Conservation (phyloP, 1,140 invertebrate species). For the Listronotus oregonensis region DNA sequence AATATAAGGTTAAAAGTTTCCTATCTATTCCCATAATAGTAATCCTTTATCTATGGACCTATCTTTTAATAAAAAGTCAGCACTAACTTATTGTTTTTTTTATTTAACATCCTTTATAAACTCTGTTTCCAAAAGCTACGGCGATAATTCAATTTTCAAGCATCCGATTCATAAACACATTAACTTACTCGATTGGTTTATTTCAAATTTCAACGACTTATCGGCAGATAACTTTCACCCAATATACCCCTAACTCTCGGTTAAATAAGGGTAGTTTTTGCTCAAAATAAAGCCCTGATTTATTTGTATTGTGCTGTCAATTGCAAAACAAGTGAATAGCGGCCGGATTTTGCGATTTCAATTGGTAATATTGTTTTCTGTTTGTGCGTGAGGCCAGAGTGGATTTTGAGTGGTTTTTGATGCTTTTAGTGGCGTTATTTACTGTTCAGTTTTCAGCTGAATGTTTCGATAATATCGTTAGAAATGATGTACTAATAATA, state of each 20-base stretch:
- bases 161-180: conserved; percentile 13
- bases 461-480: too few species aligned
- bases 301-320: conserved; percentile 23
- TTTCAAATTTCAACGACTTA: conserved; percentile 24
- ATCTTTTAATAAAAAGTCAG: too few species aligned
- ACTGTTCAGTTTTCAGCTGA: neutral
- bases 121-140: too few species aligned
- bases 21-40: too few species aligned
- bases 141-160: too few species aligned
- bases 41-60: too few species aligned
- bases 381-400: conserved; percentile 10
- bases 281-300: conserved; percentile 10
- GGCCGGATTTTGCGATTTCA: conserved; percentile 29
- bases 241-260: conserved; percentile 1
- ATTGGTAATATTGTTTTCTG: conserved; percentile 35
- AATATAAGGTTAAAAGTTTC: too few species aligned
- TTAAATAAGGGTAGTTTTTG: conserved; percentile 17
- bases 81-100: too few species aligned
- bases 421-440: neutral
- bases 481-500: too few species aligned
- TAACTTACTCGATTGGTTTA: conserved; percentile 17
- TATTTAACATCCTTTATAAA: too few species aligned
- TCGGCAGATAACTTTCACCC: neutral
- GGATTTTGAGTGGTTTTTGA: conserved; percentile 22
- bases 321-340: conserved; percentile 18